A percentile compares a stretch with the other conserved stretches of the same genome.
phyloP scores from a whole-genome alignment of 2,888 invertebrate genomes.

The Himalopsyche japonica region DNA sequence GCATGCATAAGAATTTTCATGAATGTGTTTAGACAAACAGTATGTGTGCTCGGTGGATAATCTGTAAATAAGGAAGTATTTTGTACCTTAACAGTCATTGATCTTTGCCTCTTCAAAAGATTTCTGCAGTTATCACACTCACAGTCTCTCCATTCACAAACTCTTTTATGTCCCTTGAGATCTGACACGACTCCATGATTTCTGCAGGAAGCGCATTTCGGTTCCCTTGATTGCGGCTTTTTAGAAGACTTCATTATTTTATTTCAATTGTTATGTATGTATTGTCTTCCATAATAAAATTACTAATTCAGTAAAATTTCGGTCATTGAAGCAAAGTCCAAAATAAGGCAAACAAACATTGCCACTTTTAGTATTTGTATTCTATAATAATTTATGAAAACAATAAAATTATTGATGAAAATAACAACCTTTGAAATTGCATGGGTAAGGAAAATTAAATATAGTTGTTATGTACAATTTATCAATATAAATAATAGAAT shows the following conservation, averaged over 20 bases:
- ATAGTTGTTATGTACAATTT: no score
- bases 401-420: neutral
- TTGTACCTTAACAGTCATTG: slow-evolving; percentile 65
- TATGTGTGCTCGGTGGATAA: neutral
- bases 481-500: no score
- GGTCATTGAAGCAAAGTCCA: neutral
- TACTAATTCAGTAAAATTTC: neutral
- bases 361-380: neutral
- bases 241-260: neutral
- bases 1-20: neutral
- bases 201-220: slow-evolving; percentile 68
- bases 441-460: no score
- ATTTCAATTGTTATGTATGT: neutral
- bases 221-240: slow-evolving; percentile 42
- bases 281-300: neutral
- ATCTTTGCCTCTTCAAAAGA: slow-evolving; percentile 69
- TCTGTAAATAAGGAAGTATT: neutral
- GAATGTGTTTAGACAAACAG: neutral
- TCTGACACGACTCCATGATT: slow-evolving; percentile 90
- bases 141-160: slow-evolving; percentile 86
- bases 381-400: neutral
- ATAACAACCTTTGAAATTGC: no score
- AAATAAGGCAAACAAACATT: neutral
- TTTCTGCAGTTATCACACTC: slow-evolving; percentile 80
- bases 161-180: slow-evolving; percentile 83